These are phyloP conservation scores for Yponomeuta malinellus DNA, from an alignment of 2,888 invertebrate genomes.

Conservation along the genomic window DNA sequence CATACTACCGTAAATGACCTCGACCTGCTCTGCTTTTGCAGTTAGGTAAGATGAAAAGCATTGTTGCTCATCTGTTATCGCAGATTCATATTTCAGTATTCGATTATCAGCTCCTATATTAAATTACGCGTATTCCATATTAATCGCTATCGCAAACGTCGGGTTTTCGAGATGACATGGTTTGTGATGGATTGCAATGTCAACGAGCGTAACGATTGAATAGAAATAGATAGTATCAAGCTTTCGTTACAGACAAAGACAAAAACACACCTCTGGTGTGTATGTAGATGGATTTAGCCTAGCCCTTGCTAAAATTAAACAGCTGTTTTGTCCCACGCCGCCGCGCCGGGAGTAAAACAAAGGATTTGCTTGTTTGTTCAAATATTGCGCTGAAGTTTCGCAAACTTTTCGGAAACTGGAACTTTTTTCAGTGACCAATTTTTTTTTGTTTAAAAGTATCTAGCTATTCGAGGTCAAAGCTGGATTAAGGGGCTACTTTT, in stretches of 20 bases:
- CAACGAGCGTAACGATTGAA: background rate
- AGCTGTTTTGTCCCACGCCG: background rate
- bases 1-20: too few species aligned
- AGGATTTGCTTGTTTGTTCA: background rate
- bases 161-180: too few species aligned
- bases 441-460: background rate
- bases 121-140: too few species aligned
- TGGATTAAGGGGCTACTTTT: background rate
- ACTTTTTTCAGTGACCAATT: background rate
- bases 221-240: background rate
- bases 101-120: too few species aligned
- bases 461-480: background rate
- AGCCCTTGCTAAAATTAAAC: background rate
- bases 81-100: too few species aligned
- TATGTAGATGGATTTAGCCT: background rate
- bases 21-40: too few species aligned
- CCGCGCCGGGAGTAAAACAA: conserved; percentile 1
- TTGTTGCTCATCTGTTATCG: too few species aligned
- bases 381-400: conserved; percentile 3
- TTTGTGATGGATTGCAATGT: background rate
- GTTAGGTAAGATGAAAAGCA: too few species aligned
- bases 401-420: background rate
- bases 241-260: background rate
- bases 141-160: too few species aligned
- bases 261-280: background rate